Evolutionary conservation across 2,888 invertebrate genomes (phyloP).

Genomic region (Hydroisotoma schaefferi): DNA sequence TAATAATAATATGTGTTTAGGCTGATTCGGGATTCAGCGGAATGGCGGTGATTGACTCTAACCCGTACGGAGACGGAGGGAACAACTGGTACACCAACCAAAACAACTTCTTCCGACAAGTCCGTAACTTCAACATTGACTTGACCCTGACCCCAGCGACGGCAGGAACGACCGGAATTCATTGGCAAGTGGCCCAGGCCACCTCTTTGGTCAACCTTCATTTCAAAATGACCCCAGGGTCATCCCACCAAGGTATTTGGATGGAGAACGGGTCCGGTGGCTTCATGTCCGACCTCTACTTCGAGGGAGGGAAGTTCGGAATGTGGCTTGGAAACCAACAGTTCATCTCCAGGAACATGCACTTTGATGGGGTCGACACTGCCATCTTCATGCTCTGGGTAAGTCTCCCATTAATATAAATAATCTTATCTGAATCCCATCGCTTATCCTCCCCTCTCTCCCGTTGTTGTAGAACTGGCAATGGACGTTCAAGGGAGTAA

Average conservation of each 20-base stretch:
- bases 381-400: constrained; percentile 45
- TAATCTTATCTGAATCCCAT: neutral
- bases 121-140: constrained; percentile 41
- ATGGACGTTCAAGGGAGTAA: constrained; percentile 43
- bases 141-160: constrained; percentile 25
- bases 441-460: constrained; percentile 11
- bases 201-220: constrained; percentile 39
- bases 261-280: constrained; percentile 46
- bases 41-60: constrained; percentile 40
- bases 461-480: constrained; percentile 41
- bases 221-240: constrained; percentile 37
- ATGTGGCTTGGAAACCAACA: constrained; percentile 46
- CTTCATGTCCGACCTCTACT: constrained; percentile 42
- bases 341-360: constrained; percentile 36
- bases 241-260: constrained; percentile 39
- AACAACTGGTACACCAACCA: constrained; percentile 41
- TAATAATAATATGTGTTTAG: no score
- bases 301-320: constrained; percentile 38
- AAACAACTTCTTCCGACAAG: constrained; percentile 45
- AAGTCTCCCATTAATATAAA: constrained; percentile 8
- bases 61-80: constrained; percentile 39
- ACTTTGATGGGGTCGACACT: constrained; percentile 36
- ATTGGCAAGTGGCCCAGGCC: constrained; percentile 46
- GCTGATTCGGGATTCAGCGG: constrained; percentile 34
- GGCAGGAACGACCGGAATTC: constrained; percentile 32